phyloP scores from a whole-genome alignment of 2,888 invertebrate genomes.

The Mechanitis messenoides region DNA sequence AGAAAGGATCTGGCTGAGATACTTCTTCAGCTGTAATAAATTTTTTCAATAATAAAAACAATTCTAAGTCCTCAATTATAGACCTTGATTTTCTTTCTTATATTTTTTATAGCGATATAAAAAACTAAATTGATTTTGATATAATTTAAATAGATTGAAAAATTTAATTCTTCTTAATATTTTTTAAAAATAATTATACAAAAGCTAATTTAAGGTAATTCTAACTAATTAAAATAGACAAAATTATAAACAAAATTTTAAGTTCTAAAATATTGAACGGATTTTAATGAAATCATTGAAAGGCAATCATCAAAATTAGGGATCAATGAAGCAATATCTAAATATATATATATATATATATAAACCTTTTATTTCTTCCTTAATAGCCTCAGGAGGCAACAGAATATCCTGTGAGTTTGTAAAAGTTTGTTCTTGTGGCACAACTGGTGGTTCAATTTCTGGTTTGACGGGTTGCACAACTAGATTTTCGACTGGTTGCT shows the following conservation, averaged over 20 bases:
- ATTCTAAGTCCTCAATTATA: background rate
- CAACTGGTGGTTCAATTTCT: background rate
- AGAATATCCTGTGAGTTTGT: conserved; percentile 34
- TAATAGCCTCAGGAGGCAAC: conserved; percentile 31
- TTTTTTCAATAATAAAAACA: background rate
- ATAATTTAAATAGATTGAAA: too few species aligned
- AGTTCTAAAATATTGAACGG: too few species aligned
- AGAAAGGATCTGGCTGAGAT: conserved; percentile 4
- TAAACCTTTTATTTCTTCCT: background rate
- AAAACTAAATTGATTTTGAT: too few species aligned
- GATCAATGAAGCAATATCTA: background rate
- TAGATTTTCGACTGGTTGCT: background rate
- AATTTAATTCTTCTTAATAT: too few species aligned
- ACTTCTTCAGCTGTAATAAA: conserved; percentile 4
- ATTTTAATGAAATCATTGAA: too few species aligned
- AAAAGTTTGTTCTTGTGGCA: conserved; percentile 16
- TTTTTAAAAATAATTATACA: too few species aligned
- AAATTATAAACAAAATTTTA: too few species aligned
- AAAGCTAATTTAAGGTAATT: too few species aligned
- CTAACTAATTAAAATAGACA: too few species aligned
- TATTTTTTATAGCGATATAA: too few species aligned
- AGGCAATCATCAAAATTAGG: too few species aligned
- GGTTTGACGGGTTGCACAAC: background rate
- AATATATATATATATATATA: background rate
- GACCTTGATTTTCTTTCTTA: too few species aligned